Evolutionary conservation across 2,113 vertebrate genomes (phyloP).

Genomic region (Pomatostomus ruficeps): DNA sequence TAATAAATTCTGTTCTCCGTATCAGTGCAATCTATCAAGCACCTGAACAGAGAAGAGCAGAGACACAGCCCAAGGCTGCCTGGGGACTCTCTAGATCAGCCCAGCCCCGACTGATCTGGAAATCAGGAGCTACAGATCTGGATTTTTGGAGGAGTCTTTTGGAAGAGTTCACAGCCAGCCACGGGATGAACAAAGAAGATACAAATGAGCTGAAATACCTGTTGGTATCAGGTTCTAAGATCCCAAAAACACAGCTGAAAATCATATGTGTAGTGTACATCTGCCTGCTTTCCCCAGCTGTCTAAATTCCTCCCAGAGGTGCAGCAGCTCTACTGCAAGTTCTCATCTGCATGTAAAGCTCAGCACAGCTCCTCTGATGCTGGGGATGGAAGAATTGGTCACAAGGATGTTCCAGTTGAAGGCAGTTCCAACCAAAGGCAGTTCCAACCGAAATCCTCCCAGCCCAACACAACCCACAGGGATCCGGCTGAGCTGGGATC

Average conservation of each 20-base stretch:
- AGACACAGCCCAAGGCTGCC: neutral
- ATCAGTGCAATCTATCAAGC: neutral
- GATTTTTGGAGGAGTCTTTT: neutral
- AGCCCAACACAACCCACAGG: rapidly evolving
- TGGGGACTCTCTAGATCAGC: neutral
- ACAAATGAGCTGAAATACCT: neutral
- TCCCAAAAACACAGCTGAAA: neutral
- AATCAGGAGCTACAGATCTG: neutral
- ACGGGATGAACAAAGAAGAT: neutral
- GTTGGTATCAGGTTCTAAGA: neutral
- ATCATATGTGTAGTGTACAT: rapidly evolving
- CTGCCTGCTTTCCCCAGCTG: neutral
- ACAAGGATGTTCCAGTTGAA: neutral
- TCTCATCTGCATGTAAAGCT: neutral
- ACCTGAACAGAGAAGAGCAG: neutral
- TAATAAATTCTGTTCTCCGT: neutral
- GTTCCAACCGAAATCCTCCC: neutral
- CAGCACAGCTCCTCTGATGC: neutral
- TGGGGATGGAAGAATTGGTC: neutral
- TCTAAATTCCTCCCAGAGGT: neutral
- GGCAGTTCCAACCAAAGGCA: neutral
- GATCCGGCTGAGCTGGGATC: neutral
- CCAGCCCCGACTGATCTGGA: neutral
- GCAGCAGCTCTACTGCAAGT: neutral
- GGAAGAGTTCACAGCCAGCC: neutral